Evolutionary conservation across 1,140 invertebrate species (phyloP), one percentile per base, ranked within the genome.

Genomic region (Archivesica marissinica): DNA sequence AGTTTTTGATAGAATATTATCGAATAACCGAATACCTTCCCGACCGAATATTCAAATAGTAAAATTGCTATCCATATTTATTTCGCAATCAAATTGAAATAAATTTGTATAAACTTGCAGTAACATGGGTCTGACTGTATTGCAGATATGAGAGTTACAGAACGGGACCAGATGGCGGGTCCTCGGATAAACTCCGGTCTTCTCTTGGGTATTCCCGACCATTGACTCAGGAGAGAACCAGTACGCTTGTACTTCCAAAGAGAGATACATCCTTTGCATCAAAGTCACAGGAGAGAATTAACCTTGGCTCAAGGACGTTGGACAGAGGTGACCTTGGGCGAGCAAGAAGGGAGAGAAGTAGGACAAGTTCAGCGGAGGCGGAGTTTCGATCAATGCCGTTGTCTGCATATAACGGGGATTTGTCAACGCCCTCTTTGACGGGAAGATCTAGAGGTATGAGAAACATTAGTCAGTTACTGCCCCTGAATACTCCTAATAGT

Each of bases 361-460:
- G 76, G 54, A 83, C 80, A 33, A 75, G n/a, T 9, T 83, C 80
- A 35, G 80, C 68, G 7, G 80, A 83, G 47, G 23, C 75, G 9
- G 80, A 83, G 4, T 56, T 74, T 25, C 20, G 80, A 75, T 44
- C 80, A 17, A 38, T 50, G 38, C 23, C 70, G 15, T 52, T 83
- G 28, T 4, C 39, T 25, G 35, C 66, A 9, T 75, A 83, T 59
- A 35, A 61, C 23, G 33, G 25, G 15, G 80, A 83, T 35, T 33
- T 83, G 23, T 83, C 80, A 35, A 72, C 80, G 1, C 80, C 80
- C 15, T 54, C 52, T 28, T 50, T 75, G 15, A 28, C 54, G n/a
- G 80, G 70, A 6, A 52, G 79, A 59, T 81, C 79, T 41, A 50
- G 79, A 72, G 79, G 79, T 81, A 54, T n/a, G n/a, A n/a, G n/a